phyloP scores from a whole-genome alignment of 2,888 invertebrate genomes.

The Catocala nupta region DNA sequence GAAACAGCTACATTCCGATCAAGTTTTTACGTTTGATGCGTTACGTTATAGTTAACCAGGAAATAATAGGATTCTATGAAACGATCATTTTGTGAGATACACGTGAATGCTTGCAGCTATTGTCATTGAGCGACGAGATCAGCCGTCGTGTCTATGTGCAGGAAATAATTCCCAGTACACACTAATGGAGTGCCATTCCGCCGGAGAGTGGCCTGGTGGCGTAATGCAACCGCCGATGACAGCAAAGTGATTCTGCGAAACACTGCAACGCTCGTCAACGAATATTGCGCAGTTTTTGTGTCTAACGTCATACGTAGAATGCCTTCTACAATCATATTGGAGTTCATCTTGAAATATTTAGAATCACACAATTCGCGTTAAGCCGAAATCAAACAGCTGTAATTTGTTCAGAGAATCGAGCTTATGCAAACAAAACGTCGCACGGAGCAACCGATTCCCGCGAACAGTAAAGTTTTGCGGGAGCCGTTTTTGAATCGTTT shows the following conservation, averaged over 20 bases:
- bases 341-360: constrained; percentile 61
- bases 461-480: constrained; percentile 77
- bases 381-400: constrained; percentile 68
- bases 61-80: constrained; percentile 41
- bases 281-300: constrained; percentile 48
- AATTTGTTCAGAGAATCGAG: constrained; percentile 72
- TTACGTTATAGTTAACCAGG: constrained; percentile 31
- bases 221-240: constrained; percentile 74
- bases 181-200: constrained; percentile 71
- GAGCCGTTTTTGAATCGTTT: constrained; percentile 77
- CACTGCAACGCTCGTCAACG: constrained; percentile 64
- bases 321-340: constrained; percentile 27
- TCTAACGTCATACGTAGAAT: constrained; percentile 14
- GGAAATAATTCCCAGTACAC: constrained; percentile 70
- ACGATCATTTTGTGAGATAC: constrained; percentile 41
- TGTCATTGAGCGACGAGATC: constrained; percentile 55
- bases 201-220: constrained; percentile 53
- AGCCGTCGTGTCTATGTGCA: constrained; percentile 59
- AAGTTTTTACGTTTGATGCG: constrained; percentile 14
- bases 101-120: constrained; percentile 29
- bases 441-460: constrained; percentile 68
- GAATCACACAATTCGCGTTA: constrained; percentile 56
- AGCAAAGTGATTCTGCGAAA: constrained; percentile 72
- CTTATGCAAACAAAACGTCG: constrained; percentile 78
- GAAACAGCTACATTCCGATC: constrained; percentile 22